phyloP scores from a whole-genome alignment of 2,797 vertebrate species.

The Ctenopoma multispine region DNA sequence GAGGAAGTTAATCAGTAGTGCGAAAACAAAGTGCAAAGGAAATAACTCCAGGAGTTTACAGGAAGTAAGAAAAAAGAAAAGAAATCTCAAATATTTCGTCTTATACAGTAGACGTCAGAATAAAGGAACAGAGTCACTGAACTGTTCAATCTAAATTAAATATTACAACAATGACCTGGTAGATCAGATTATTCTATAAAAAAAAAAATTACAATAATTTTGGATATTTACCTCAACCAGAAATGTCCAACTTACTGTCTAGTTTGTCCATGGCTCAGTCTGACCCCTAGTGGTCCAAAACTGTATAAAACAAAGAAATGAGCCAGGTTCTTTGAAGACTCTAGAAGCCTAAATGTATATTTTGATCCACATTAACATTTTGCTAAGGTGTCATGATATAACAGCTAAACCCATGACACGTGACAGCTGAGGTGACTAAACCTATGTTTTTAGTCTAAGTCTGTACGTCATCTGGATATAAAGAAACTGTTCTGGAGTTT shows the following conservation, averaged over 20 bases:
- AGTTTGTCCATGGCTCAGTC: constrained; percentile 46
- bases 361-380: too few relatives aligned
- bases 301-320: neutral
- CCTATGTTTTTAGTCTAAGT: neutral
- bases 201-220: too few relatives aligned
- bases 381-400: neutral
- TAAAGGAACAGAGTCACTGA: too few relatives aligned
- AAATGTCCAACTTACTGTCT: constrained; percentile 39
- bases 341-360: too few relatives aligned
- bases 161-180: neutral
- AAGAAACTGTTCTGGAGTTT: neutral
- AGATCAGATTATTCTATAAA: neutral
- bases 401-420: too few relatives aligned
- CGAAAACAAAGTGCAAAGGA: neutral
- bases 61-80: neutral
- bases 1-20: constrained; percentile 19
- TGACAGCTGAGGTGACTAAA: neutral
- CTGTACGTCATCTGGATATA: neutral
- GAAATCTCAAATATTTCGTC: neutral
- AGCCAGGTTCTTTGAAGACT: fast-evolving
- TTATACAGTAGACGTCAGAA: neutral
- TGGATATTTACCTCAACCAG: neutral
- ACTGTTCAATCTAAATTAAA: neutral
- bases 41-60: neutral
- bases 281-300: constrained; percentile 81